phyloP scores from a whole-genome alignment of 2,797 vertebrate genomes.

The Dipus sagitta region DNA sequence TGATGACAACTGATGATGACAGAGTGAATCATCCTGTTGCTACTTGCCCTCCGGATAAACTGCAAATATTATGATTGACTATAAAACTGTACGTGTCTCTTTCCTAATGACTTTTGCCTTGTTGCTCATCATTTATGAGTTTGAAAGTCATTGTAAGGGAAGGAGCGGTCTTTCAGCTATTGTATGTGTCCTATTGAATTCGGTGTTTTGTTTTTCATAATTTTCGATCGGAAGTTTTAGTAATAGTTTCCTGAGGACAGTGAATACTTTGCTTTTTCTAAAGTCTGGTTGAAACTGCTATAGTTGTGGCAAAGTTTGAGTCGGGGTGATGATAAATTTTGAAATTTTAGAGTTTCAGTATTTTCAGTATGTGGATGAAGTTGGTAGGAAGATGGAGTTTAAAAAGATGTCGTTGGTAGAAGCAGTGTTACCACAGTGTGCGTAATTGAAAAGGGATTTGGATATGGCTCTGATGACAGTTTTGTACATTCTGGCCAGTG shows the following conservation, averaged over 20 bases:
- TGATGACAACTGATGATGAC: slow-evolving; percentile 19
- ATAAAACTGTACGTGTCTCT: not conserved
- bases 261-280: slow-evolving; percentile 8
- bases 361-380: slow-evolving; percentile 10
- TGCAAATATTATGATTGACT: slow-evolving; percentile 17
- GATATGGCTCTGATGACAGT: slow-evolving; percentile 8
- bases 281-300: not conserved
- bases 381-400: slow-evolving; percentile 38
- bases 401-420: not conserved
- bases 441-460: slow-evolving; percentile 55
- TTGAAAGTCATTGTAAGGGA: not conserved
- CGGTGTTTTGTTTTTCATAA: not conserved
- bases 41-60: slow-evolving; percentile 42
- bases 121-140: slow-evolving; percentile 18
- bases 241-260: not conserved
- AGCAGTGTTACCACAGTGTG: not conserved
- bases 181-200: not conserved
- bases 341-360: not conserved
- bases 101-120: not conserved
- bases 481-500: not conserved
- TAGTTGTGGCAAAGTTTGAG: not conserved
- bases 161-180: slow-evolving; percentile 47
- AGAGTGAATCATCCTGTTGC: not conserved
- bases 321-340: not conserved
- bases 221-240: not conserved